A percentile compares a stretch with the other conserved stretches of the same genome.
phyloP scores from a whole-genome alignment of 1,140 invertebrate genomes.

The Leptonema lineaticorne region DNA sequence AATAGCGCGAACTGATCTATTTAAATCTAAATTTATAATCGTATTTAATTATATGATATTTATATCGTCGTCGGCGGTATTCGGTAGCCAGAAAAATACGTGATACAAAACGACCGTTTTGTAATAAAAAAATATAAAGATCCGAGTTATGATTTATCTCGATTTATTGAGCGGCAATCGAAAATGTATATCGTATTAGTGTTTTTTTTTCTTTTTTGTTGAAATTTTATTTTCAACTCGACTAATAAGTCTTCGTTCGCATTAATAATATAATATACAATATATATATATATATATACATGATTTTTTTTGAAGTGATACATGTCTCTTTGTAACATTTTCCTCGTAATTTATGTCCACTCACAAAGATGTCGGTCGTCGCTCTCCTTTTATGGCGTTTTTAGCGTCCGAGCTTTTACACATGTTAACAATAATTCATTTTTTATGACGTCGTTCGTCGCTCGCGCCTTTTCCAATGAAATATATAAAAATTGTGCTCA shows the following conservation, averaged over 20 bases:
- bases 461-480: no score
- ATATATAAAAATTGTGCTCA: no score
- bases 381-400: constrained; percentile 27
- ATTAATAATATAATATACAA: no score
- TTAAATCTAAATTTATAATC: no score
- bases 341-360: constrained; percentile 22
- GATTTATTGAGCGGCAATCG: constrained; percentile 5
- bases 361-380: constrained; percentile 21
- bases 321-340: constrained; percentile 20
- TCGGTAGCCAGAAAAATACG: constrained; percentile 2
- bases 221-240: no score
- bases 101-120: no score
- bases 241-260: no score
- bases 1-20: no score
- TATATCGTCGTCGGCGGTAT: no score
- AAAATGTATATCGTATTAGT: not conserved
- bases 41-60: no score
- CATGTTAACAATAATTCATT: constrained; percentile 38
- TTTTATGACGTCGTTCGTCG: constrained; percentile 34
- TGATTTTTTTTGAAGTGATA: not conserved
- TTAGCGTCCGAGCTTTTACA: constrained; percentile 37
- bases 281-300: no score
- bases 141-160: constrained; percentile 9
- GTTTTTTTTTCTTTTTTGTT: not conserved
- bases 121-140: not conserved